phyloP scores from a whole-genome alignment of 2,888 invertebrate genomes.

The Incurvaria masculella region DNA sequence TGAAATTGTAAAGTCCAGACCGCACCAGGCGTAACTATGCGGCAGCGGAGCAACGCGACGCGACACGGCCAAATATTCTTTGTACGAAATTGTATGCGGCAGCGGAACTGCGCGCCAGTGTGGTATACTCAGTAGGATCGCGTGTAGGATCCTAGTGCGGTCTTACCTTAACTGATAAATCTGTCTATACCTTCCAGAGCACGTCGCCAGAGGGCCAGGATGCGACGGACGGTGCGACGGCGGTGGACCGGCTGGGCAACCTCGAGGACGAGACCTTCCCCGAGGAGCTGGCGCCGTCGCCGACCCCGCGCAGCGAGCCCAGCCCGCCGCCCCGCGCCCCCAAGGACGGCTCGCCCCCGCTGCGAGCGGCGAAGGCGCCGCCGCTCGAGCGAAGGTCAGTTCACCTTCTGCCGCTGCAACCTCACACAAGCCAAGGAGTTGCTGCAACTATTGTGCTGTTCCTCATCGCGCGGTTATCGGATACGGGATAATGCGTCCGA shows the following conservation, averaged over 20 bases:
- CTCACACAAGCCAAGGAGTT: conserved; percentile 21
- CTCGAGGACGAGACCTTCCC: conserved; percentile 48
- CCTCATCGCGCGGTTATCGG: too few relatives aligned
- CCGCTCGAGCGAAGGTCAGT: conserved; percentile 19
- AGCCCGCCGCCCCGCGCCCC: conserved; percentile 21
- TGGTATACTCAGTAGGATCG: too few relatives aligned
- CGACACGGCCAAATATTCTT: too few relatives aligned
- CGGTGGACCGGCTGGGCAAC: conserved; percentile 23
- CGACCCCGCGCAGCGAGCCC: conserved; percentile 36
- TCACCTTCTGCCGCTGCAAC: conserved; percentile 4
- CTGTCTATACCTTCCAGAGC: too few relatives aligned
- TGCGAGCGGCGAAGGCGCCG: conserved; percentile 12
- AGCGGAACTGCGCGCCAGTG: too few relatives aligned
- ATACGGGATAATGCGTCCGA: too few relatives aligned
- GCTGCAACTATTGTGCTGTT: conserved; percentile 20
- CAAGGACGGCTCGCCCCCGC: conserved; percentile 3
- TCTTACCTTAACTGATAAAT: too few relatives aligned
- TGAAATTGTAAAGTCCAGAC: too few relatives aligned
- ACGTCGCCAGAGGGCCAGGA: conserved; percentile 19
- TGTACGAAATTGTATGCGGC: too few relatives aligned
- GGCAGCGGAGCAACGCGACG: too few relatives aligned
- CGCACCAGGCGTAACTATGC: too few relatives aligned
- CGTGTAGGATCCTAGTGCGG: too few relatives aligned
- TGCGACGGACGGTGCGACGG: conserved; percentile 26
- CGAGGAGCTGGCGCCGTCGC: conserved; percentile 35